phyloP scores from a whole-genome alignment of 2,888 invertebrate genomes.

The Cancer borealis region DNA sequence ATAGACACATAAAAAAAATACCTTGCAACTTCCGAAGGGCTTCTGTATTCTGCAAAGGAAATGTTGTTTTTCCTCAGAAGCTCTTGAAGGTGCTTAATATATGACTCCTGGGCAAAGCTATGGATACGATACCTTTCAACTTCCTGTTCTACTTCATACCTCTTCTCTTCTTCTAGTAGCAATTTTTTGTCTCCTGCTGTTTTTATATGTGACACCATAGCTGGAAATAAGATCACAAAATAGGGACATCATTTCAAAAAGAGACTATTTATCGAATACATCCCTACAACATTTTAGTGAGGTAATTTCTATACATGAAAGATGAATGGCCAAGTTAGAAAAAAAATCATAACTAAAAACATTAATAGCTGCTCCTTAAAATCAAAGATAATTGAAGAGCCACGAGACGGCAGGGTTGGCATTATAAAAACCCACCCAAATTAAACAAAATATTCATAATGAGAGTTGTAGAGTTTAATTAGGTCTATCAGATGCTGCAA shows the following conservation, averaged over 20 bases:
- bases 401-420: too few species aligned
- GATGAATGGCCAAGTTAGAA: neutral
- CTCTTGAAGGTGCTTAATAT: slow-evolving; percentile 60
- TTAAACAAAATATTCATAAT: too few species aligned
- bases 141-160: slow-evolving; percentile 61
- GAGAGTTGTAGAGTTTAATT: too few species aligned
- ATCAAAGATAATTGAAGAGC: neutral
- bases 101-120: slow-evolving; percentile 52
- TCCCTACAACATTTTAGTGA: neutral
- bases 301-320: neutral
- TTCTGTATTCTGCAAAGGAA: slow-evolving; percentile 58
- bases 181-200: slow-evolving; percentile 59
- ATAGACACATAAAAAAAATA: neutral
- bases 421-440: too few species aligned
- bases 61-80: slow-evolving; percentile 58
- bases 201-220: slow-evolving; percentile 63
- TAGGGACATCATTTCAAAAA: neutral
- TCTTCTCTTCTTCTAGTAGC: slow-evolving; percentile 47
- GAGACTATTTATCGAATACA: neutral
- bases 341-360: neutral
- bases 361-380: neutral
- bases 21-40: slow-evolving; percentile 48
- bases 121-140: slow-evolving; percentile 55
- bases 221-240: slow-evolving; percentile 28
- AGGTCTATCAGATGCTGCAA: too few species aligned